phyloP scores from a whole-genome alignment of 2,797 vertebrate genomes.

The Scomberomorus guttatus region DNA sequence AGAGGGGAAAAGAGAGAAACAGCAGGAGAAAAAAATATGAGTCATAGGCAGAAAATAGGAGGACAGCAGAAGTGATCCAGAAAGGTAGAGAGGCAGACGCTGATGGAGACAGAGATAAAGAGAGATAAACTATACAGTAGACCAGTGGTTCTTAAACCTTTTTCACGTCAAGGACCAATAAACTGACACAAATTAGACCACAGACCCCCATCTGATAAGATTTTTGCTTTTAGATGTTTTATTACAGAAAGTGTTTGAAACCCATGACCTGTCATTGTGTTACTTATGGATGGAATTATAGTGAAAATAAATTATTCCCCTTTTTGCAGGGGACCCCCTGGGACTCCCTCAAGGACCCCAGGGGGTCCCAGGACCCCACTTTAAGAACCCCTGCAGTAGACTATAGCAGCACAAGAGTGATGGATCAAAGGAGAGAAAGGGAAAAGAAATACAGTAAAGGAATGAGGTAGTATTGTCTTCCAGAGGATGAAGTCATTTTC shows the following conservation, averaged over 20 bases:
- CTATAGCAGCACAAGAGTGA: slow-evolving; percentile 29
- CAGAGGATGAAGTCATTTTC: slow-evolving; percentile 75
- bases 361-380: too few relatives aligned
- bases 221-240: too few relatives aligned
- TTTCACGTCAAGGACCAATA: too few relatives aligned
- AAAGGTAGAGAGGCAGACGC: slow-evolving; percentile 22
- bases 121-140: slow-evolving; percentile 24
- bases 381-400: background rate
- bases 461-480: slow-evolving; percentile 64
- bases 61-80: slow-evolving; percentile 39
- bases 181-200: too few relatives aligned
- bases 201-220: too few relatives aligned
- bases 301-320: too few relatives aligned
- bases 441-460: slow-evolving; percentile 55
- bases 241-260: too few relatives aligned
- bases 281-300: too few relatives aligned
- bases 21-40: slow-evolving; percentile 29
- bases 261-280: too few relatives aligned
- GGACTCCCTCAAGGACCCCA: too few relatives aligned
- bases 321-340: too few relatives aligned
- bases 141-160: background rate
- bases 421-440: slow-evolving; percentile 45
- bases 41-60: slow-evolving; percentile 42
- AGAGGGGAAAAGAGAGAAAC: slow-evolving; percentile 30
- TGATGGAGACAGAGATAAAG: slow-evolving; percentile 38